Evolutionary conservation across 2,888 invertebrate species (phyloP).

Genomic region (Calameuta filiformis): DNA sequence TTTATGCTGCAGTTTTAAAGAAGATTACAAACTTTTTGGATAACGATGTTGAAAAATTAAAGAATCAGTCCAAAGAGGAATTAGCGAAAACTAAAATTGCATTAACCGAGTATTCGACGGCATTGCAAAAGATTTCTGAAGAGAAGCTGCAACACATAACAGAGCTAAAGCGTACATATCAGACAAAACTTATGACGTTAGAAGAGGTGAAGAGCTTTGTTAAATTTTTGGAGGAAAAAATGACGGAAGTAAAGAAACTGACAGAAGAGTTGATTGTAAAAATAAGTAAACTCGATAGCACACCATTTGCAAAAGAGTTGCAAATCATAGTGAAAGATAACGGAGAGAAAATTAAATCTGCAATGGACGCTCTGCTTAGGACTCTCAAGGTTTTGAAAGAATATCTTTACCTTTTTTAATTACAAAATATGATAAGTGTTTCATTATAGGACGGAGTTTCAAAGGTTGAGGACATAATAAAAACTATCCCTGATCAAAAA

Average conservation of each 20-base stretch:
- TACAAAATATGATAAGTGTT: background rate
- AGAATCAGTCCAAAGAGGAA: constrained; percentile 30
- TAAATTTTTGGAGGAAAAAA: constrained; percentile 25
- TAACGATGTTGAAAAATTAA: constrained; percentile 25
- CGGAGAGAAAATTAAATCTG: constrained; percentile 23
- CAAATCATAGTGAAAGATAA: constrained; percentile 15
- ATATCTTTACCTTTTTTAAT: background rate
- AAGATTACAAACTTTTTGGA: constrained; percentile 25
- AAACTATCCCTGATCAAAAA: constrained; percentile 19
- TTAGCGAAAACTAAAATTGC: constrained; percentile 22
- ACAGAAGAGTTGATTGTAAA: constrained; percentile 23
- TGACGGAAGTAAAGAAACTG: constrained; percentile 21
- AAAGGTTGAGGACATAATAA: constrained; percentile 12
- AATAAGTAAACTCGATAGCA: constrained; percentile 20
- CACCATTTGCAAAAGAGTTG: constrained; percentile 26
- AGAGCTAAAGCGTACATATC: constrained; percentile 24
- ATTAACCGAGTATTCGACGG: constrained; percentile 24
- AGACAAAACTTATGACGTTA: constrained; percentile 22
- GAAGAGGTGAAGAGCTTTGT: constrained; percentile 27
- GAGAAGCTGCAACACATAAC: constrained; percentile 23
- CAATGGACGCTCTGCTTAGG: constrained; percentile 17
- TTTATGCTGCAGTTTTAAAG: constrained; percentile 22
- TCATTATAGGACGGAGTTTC: constrained; percentile 16
- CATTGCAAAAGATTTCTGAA: constrained; percentile 28
- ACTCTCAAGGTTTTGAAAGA: constrained; percentile 26